A percentile compares a stretch with the other conserved stretches of the same genome.
phyloP scores from a whole-genome alignment of 2,113 vertebrate genomes.

The Heptranchias perlo region DNA sequence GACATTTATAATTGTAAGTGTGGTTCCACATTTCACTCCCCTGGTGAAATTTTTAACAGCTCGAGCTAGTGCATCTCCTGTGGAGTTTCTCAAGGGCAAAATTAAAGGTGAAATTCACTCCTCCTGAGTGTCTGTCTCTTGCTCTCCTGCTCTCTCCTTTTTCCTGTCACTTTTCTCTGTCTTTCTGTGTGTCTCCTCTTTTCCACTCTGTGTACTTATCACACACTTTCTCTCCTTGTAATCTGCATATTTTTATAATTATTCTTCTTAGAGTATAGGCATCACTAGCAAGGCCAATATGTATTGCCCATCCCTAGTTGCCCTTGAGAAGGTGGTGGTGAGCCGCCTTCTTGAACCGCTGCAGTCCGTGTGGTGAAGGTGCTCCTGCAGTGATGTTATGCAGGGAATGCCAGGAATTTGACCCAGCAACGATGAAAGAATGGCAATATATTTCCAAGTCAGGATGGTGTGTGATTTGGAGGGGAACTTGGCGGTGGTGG shows the following conservation, averaged over 20 bases:
- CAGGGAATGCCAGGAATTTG: background rate
- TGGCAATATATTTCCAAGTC: background rate
- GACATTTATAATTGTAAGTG: conserved; percentile 63
- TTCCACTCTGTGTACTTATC: background rate
- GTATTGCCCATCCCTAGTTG: no score
- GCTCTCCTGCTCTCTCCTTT: background rate
- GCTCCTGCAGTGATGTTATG: no score
- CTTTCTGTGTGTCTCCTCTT: background rate
- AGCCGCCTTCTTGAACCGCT: no score
- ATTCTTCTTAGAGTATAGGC: no score
- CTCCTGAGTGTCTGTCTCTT: background rate
- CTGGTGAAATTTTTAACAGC: background rate
- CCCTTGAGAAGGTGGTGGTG: no score
- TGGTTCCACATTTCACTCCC: background rate
- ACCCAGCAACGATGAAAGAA: background rate
- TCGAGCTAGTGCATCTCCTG: background rate
- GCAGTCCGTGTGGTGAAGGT: no score
- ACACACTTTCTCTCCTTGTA: background rate
- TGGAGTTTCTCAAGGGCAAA: background rate
- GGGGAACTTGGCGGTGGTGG: background rate
- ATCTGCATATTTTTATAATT: background rate
- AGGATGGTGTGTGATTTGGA: background rate
- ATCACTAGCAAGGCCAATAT: no score
- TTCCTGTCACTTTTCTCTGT: background rate
- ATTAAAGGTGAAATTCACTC: background rate